Conservation (phyloP, 1,140 invertebrate genomes). For the Drosophila quadrilineata region DNA sequence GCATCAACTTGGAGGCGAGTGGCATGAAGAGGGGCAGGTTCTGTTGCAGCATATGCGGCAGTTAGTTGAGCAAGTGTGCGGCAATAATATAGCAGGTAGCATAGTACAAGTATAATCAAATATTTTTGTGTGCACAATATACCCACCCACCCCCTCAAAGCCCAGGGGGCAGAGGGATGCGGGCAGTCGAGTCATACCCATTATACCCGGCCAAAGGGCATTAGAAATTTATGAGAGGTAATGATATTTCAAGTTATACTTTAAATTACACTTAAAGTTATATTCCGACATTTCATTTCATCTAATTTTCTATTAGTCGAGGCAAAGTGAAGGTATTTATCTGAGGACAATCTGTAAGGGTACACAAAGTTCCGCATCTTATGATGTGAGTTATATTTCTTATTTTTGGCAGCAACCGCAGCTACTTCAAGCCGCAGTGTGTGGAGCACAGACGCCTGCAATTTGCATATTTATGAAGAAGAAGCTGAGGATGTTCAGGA, state of each 20-base stretch:
- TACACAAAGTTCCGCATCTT: constrained; percentile 11
- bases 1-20: too few relatives aligned
- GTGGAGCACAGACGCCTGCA: constrained; percentile 18
- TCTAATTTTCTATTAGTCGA: too few relatives aligned
- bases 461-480: constrained; percentile 81
- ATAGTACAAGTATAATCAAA: constrained; percentile 63
- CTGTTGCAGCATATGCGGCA: constrained; percentile 7
- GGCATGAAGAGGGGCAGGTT: neutral
- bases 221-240: neutral
- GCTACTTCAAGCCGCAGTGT: neutral
- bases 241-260: neutral
- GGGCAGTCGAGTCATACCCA: constrained; percentile 34
- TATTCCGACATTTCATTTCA: too few relatives aligned
- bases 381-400: neutral
- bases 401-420: constrained; percentile 26
- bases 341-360: neutral
- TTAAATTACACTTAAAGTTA: too few relatives aligned
- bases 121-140: constrained; percentile 40
- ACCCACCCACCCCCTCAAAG: constrained; percentile 36
- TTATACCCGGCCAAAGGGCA: neutral
- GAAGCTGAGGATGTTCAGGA: too few relatives aligned
- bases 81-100: constrained; percentile 19
- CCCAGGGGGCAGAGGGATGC: neutral
- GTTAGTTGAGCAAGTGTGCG: constrained; percentile 20
- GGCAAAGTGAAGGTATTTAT: too few relatives aligned